phyloP scores from a whole-genome alignment of 2,888 invertebrate species.

The Calameuta idolon region DNA sequence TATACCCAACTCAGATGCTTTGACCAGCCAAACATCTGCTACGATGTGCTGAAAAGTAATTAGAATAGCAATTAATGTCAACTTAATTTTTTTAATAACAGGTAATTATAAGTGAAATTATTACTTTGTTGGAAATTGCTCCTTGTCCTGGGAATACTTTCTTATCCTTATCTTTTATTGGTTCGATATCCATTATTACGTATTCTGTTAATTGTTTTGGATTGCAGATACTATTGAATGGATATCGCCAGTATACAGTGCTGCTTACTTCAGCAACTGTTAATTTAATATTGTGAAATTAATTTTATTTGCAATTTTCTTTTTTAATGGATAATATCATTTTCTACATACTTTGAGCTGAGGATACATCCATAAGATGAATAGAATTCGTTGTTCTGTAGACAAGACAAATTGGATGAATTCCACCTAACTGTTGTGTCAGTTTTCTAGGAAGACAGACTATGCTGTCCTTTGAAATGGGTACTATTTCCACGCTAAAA shows the following conservation, averaged over 20 bases:
- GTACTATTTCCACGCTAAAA: constrained; percentile 92
- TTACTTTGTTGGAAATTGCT: constrained; percentile 80
- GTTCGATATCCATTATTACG: constrained; percentile 94
- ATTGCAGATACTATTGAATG: constrained; percentile 89
- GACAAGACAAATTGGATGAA: constrained; percentile 89
- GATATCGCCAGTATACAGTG: constrained; percentile 85
- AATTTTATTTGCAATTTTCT: neutral
- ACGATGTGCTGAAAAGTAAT: constrained; percentile 76
- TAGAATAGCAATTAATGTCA: neutral
- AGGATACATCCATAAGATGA: constrained; percentile 92
- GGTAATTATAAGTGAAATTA: constrained; percentile 3
- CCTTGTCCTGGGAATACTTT: constrained; percentile 90
- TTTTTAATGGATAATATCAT: constrained; percentile 7
- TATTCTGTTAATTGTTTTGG: constrained; percentile 93
- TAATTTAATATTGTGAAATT: neutral
- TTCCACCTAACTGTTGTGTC: constrained; percentile 87
- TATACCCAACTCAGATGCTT: constrained; percentile 85
- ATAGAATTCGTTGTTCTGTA: constrained; percentile 89
- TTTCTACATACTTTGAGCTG: constrained; percentile 79
- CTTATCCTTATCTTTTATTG: constrained; percentile 79
- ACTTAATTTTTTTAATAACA: neutral
- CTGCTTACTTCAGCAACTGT: constrained; percentile 87
- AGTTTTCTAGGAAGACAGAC: constrained; percentile 90
- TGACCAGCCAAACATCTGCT: constrained; percentile 94
- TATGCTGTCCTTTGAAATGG: constrained; percentile 93